Evolutionary conservation across 2,797 vertebrate species (phyloP).

Genomic region (Ctenopoma multispine): DNA sequence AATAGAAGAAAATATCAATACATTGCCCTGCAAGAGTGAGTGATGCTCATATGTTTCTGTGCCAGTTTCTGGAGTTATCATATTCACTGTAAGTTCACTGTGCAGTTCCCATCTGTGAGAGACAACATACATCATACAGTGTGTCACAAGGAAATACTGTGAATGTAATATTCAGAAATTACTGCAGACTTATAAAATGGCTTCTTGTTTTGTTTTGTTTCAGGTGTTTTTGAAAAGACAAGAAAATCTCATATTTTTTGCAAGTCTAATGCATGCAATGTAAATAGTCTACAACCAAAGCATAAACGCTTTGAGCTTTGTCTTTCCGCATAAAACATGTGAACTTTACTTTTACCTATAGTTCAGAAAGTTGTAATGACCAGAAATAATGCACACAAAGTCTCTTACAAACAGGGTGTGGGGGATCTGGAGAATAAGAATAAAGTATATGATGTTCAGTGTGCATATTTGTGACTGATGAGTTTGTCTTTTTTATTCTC

Average conservation of each 20-base stretch:
- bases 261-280: too few species aligned
- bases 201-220: background rate
- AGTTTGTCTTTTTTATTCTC: background rate
- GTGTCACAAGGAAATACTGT: conserved; percentile 1
- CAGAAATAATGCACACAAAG: too few species aligned
- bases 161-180: background rate
- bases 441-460: too few species aligned
- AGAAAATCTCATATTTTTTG: background rate
- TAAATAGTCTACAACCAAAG: too few species aligned
- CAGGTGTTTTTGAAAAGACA: conserved; percentile 4
- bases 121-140: background rate
- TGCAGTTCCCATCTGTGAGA: background rate
- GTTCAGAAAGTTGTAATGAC: too few species aligned
- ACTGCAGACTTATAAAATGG: background rate
- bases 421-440: too few species aligned
- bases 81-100: background rate
- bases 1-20: background rate
- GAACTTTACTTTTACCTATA: too few species aligned
- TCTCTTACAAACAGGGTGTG: too few species aligned
- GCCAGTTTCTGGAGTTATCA: background rate
- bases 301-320: too few species aligned
- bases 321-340: too few species aligned
- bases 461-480: background rate
- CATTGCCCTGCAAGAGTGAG: background rate
- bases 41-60: conserved; percentile 6